Percentiles rank a stretch among this genome's conserved stretches.
These are phyloP conservation scores for Phrynosoma blainvillii DNA, from an alignment of 2,113 vertebrate species.

Conservation along the genomic window DNA sequence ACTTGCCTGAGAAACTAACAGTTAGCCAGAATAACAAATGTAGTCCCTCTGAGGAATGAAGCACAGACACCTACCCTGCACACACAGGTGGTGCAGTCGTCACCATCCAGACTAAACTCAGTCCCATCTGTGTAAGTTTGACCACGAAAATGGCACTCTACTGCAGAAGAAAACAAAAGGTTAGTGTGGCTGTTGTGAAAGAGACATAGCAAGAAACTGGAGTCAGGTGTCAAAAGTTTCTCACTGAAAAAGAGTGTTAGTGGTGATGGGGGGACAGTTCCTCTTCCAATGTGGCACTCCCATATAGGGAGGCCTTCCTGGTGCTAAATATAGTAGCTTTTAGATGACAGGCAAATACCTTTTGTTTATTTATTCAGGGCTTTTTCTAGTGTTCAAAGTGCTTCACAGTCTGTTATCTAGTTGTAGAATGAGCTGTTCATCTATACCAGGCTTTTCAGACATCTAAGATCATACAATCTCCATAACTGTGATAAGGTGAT, in stretches of 20 bases:
- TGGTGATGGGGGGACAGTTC: too few species aligned
- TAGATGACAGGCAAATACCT: background rate
- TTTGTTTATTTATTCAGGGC: background rate
- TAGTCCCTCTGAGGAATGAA: background rate
- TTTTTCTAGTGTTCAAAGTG: background rate
- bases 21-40: background rate
- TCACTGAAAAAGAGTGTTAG: background rate
- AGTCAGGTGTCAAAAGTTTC: background rate
- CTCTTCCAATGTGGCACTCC: background rate
- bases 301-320: background rate
- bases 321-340: background rate
- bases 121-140: slow-evolving; percentile 64
- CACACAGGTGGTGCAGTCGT: slow-evolving; percentile 76
- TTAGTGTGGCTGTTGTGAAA: rapidly evolving
- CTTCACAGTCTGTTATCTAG: background rate
- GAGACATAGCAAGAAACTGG: background rate
- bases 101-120: slow-evolving; percentile 74
- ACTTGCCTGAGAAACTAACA: background rate
- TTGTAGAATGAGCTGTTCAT: background rate
- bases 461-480: rapidly evolving
- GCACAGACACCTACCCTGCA: slow-evolving; percentile 71
- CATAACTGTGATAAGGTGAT: background rate
- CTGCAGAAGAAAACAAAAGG: slow-evolving; percentile 52
- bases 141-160: slow-evolving; percentile 74
- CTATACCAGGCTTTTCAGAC: background rate